These are phyloP conservation scores for Chrysaora quinquecirrha DNA, from an alignment of 30 jellyfish, hydroid and myxozoan genomes.

Conservation along the genomic window DNA sequence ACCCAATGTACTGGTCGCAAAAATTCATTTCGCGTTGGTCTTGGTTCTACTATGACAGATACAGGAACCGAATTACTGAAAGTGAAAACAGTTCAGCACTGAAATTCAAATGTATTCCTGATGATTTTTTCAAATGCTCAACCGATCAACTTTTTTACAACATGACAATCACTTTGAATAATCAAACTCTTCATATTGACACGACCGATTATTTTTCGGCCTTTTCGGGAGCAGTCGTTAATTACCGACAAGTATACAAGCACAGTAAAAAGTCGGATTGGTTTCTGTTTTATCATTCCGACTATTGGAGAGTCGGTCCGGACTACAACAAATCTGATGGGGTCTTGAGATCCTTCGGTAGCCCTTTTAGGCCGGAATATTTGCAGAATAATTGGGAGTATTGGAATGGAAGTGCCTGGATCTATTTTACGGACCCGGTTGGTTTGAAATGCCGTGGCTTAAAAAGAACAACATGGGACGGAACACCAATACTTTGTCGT, in stretches of 20 bases:
- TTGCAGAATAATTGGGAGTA: too few species aligned
- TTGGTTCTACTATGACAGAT: not conserved
- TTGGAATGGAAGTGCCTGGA: too few species aligned
- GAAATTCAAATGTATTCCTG: not conserved
- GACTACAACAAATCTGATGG: too few species aligned
- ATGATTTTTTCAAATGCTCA: conserved; percentile 37
- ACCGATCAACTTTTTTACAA: conserved; percentile 19
- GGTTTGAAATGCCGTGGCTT: too few species aligned
- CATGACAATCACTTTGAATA: conserved; percentile 8
- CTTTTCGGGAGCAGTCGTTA: not conserved
- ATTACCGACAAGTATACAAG: conserved; percentile 50
- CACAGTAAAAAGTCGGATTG: conserved; percentile 31
- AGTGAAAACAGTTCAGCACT: not conserved
- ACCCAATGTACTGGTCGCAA: not conserved
- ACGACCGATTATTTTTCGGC: conserved; percentile 21
- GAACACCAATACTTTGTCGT: too few species aligned
- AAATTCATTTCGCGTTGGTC: not conserved
- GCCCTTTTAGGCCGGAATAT: too few species aligned
- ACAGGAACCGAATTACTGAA: not conserved
- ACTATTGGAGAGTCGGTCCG: too few species aligned
- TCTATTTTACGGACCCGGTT: too few species aligned
- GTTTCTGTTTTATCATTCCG: too few species aligned
- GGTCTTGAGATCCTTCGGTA: too few species aligned
- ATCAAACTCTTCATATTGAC: conserved; percentile 5
- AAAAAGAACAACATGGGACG: too few species aligned